A percentile compares a stretch with the other conserved stretches of the same genome.
These are phyloP conservation scores for Timandra comae DNA, from an alignment of 2,888 invertebrate species.

Conservation along the genomic window DNA sequence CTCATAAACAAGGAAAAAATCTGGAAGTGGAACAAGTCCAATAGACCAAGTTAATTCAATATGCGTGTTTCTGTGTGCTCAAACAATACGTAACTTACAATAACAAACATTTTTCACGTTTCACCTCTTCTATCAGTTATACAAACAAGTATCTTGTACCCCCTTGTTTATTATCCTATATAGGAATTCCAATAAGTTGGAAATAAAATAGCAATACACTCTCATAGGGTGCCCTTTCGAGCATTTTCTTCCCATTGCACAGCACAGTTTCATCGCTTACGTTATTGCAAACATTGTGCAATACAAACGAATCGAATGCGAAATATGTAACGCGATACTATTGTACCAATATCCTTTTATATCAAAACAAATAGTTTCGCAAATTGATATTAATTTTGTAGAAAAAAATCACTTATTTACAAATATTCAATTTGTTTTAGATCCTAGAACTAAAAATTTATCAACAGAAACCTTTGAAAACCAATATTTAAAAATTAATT, in stretches of 20 bases:
- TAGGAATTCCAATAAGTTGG: slow-evolving; percentile 62
- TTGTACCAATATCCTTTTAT: no score
- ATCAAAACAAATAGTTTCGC: no score
- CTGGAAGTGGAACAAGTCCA: neutral
- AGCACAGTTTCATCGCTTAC: slow-evolving; percentile 42
- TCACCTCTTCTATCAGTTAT: slow-evolving; percentile 16
- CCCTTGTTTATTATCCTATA: slow-evolving; percentile 38
- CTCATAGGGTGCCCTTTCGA: slow-evolving; percentile 42
- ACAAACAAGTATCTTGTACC: slow-evolving; percentile 14
- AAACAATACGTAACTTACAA: slow-evolving; percentile 7
- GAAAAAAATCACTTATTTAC: no score
- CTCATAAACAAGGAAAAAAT: neutral
- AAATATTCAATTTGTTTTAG: no score
- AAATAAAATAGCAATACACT: slow-evolving; percentile 56
- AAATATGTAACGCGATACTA: slow-evolving; percentile 14
- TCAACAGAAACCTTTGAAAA: no score
- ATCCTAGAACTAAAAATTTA: no score
- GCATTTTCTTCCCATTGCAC: slow-evolving; percentile 57
- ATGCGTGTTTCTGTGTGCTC: neutral
- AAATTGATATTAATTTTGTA: no score
- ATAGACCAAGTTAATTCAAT: neutral
- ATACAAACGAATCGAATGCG: slow-evolving; percentile 31
- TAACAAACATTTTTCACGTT: slow-evolving; percentile 12
- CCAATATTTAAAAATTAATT: no score
- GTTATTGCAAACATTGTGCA: slow-evolving; percentile 62